These are phyloP conservation scores for Anguilla pacifica DNA, from an alignment of 2,797 vertebrate genomes.

Conservation along the genomic window DNA sequence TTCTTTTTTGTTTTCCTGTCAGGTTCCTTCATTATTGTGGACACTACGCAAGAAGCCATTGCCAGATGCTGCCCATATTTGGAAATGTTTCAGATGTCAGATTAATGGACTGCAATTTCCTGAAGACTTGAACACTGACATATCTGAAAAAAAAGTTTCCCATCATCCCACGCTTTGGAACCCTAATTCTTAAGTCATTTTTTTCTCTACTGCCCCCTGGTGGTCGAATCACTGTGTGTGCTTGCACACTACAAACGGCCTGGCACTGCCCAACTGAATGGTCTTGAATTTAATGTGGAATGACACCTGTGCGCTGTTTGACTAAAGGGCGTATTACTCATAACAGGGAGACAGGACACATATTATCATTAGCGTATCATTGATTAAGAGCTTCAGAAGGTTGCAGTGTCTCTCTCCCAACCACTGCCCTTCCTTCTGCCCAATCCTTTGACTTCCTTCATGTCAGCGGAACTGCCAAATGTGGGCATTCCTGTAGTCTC, in stretches of 20 bases:
- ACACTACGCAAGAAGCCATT: neutral
- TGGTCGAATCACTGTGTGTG: neutral
- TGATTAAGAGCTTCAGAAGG: slow-evolving; percentile 12
- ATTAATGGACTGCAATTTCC: neutral
- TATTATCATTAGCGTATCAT: neutral
- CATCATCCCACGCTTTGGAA: neutral
- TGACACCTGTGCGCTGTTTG: neutral
- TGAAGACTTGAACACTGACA: slow-evolving; percentile 10
- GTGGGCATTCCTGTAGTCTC: neutral
- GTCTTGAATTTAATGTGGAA: neutral
- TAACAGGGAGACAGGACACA: neutral
- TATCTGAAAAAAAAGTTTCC: neutral
- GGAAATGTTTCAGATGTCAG: neutral
- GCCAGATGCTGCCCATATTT: neutral
- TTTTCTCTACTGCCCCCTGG: neutral
- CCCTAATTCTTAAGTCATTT: neutral
- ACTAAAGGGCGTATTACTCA: neutral
- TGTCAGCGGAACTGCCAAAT: neutral
- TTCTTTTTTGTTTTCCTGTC: slow-evolving; percentile 1
- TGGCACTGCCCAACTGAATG: neutral
- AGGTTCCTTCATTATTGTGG: slow-evolving; percentile 9
- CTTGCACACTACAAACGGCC: neutral
- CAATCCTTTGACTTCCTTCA: neutral
- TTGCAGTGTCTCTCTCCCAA: neutral
- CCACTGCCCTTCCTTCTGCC: neutral